Conservation (phyloP, 2,113 vertebrate genomes). For the Zapornia atra region DNA sequence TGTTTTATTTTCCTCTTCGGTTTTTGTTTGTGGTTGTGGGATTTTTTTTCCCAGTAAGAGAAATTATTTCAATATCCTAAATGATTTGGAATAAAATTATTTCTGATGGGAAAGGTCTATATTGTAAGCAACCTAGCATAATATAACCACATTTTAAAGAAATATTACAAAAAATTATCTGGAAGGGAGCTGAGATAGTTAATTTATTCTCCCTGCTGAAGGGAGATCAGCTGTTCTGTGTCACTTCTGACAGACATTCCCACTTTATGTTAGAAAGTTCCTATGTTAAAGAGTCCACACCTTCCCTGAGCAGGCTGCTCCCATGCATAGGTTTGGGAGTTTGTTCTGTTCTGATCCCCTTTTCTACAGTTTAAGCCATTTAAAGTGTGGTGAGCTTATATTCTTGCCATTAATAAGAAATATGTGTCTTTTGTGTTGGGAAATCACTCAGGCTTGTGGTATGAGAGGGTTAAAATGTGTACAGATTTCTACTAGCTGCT, state of each 20-base stretch:
- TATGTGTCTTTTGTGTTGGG: neutral
- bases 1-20: no score
- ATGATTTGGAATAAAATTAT: neutral
- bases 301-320: neutral
- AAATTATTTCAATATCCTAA: neutral
- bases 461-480: neutral
- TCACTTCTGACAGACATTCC: neutral
- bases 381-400: neutral
- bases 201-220: neutral
- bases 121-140: neutral
- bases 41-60: neutral
- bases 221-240: neutral
- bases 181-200: neutral
- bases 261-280: neutral
- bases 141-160: neutral
- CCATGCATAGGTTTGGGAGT: neutral
- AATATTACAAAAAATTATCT: neutral
- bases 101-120: neutral
- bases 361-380: neutral
- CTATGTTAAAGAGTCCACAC: neutral
- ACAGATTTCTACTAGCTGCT: neutral
- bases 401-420: neutral
- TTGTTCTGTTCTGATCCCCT: neutral
- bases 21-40: no score
- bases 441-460: neutral